phyloP scores from a whole-genome alignment of 2,113 vertebrate species.

The Saimiri boliviensis region DNA sequence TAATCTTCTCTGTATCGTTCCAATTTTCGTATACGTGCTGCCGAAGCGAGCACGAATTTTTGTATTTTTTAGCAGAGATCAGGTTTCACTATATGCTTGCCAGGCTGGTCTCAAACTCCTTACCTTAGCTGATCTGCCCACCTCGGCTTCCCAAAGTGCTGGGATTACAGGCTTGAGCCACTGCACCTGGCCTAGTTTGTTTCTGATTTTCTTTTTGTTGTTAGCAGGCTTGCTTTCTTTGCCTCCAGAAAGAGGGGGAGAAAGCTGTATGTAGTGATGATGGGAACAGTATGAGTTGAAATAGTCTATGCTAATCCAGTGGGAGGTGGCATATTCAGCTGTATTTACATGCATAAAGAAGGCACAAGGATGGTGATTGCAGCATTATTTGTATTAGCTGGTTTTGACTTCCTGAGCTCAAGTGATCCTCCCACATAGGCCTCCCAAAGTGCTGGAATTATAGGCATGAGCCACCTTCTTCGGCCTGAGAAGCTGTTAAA shows the following conservation, averaged over 20 bases:
- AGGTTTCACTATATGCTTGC: too few species aligned
- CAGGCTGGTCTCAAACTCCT: too few species aligned
- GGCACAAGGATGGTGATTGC: background rate
- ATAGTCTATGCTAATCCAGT: background rate
- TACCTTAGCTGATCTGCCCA: too few species aligned
- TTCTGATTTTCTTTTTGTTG: background rate
- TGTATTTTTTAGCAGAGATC: too few species aligned
- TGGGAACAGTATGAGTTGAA: background rate
- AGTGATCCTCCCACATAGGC: background rate
- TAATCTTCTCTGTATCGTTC: too few species aligned
- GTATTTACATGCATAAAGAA: background rate
- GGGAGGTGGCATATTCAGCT: background rate
- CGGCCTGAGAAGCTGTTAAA: background rate
- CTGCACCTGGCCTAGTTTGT: background rate
- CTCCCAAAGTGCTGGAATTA: background rate
- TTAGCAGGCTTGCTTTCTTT: background rate
- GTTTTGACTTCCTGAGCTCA: background rate
- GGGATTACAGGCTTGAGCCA: too few species aligned
- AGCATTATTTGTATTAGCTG: background rate
- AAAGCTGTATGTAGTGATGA: background rate
- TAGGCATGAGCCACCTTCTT: background rate
- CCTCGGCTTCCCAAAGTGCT: too few species aligned
- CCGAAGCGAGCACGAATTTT: too few species aligned
- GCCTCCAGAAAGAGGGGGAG: background rate
- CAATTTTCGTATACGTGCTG: too few species aligned